Percentiles rank a stretch among this genome's conserved stretches.
phyloP scores from a whole-genome alignment of 1,140 invertebrate genomes.

The Aphelinus certus region DNA sequence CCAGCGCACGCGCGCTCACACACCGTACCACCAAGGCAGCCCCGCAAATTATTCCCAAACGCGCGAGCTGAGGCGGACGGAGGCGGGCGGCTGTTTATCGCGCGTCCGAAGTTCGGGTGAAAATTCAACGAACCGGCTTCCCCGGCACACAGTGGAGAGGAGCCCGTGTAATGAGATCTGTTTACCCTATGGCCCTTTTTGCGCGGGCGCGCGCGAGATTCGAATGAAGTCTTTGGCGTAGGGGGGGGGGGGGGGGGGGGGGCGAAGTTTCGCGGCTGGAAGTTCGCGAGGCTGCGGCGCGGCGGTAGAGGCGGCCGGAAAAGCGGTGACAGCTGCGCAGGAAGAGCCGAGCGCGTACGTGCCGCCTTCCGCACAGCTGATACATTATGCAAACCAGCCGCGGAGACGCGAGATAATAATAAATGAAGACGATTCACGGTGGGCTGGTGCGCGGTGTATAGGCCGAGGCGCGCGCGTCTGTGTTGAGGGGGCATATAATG shows the following conservation, averaged over 20 bases:
- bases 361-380: slow-evolving; percentile 30
- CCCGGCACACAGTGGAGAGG: too few relatives aligned
- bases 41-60: slow-evolving; percentile 35
- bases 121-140: too few relatives aligned
- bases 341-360: not conserved
- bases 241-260: not conserved
- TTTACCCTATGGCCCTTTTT: too few relatives aligned
- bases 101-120: not conserved
- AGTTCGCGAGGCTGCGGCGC: not conserved
- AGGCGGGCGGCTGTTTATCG: not conserved
- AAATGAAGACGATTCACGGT: slow-evolving; percentile 39
- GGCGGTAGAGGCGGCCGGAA: slow-evolving; percentile 10
- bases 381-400: slow-evolving; percentile 41
- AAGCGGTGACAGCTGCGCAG: not conserved
- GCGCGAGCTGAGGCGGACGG: not conserved
- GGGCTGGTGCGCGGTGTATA: not conserved
- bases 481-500: too few relatives aligned
- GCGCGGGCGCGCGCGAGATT: slow-evolving; percentile 11
- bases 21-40: not conserved
- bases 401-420: slow-evolving; percentile 39
- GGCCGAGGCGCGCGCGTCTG: too few relatives aligned
- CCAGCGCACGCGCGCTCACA: not conserved
- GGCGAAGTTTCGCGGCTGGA: slow-evolving; percentile 16
- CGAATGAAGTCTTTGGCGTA: slow-evolving; percentile 24
- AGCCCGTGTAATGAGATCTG: too few relatives aligned